phyloP scores from a whole-genome alignment of 2,113 vertebrate genomes.

The Felis chaus region DNA sequence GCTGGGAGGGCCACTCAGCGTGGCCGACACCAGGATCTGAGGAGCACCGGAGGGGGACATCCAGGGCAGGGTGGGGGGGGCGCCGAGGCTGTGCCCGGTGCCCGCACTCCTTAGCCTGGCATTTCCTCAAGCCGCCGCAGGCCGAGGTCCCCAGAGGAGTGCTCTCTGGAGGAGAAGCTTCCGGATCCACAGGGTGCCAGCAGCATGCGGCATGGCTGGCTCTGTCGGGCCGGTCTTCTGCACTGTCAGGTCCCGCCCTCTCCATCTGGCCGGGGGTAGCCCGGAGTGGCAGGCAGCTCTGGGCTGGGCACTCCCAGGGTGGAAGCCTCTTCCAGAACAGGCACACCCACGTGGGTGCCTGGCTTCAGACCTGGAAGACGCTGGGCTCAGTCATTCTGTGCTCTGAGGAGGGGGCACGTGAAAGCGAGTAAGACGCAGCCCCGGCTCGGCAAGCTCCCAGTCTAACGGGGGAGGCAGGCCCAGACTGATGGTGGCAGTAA shows the following conservation, averaged over 20 bases:
- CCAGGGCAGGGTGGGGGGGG: not conserved
- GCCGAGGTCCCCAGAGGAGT: accelerated
- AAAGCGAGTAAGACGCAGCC: accelerated
- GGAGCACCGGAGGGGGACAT: accelerated
- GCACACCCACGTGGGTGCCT: accelerated
- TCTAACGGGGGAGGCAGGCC: not conserved
- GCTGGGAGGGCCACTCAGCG: too few species aligned
- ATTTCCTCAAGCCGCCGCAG: accelerated
- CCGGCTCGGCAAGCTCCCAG: accelerated
- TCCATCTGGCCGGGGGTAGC: not conserved
- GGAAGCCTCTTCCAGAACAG: not conserved
- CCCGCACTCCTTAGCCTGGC: accelerated
- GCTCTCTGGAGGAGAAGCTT: not conserved
- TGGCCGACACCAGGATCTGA: accelerated
- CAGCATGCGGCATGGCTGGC: too few species aligned
- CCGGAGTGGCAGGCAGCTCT: accelerated
- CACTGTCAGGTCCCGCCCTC: not conserved
- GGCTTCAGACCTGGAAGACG: not conserved
- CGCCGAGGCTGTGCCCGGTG: accelerated
- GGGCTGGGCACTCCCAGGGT: accelerated
- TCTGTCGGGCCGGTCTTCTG: too few species aligned
- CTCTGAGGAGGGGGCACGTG: accelerated
- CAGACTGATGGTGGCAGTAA: accelerated
- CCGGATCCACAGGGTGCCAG: accelerated
- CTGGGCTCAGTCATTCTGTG: not conserved